phyloP scores from a whole-genome alignment of 2,113 vertebrate species.

The Cnemophilus loriae region DNA sequence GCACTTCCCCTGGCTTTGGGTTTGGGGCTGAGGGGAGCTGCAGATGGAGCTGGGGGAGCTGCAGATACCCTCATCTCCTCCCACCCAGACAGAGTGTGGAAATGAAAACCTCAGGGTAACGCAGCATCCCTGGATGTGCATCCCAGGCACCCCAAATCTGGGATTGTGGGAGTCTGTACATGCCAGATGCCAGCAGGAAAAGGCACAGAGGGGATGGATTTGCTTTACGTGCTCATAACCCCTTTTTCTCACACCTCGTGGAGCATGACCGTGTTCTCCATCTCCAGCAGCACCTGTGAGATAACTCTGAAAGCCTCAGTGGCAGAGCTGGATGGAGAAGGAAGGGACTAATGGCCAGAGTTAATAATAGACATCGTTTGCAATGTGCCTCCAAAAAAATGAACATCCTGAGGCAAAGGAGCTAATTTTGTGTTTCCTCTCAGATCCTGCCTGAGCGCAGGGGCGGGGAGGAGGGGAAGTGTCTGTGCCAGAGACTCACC shows the following conservation, averaged over 20 bases:
- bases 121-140: too few relatives aligned
- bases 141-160: background rate
- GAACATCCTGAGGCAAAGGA: background rate
- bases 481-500: rapidly evolving
- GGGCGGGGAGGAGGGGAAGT: background rate
- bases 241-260: background rate
- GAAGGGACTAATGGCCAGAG: background rate
- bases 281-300: background rate
- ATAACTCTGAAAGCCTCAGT: background rate
- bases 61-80: background rate
- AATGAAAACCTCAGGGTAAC: background rate
- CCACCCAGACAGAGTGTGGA: background rate
- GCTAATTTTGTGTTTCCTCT: constrained; percentile 6
- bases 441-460: background rate
- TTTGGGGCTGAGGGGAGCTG: background rate
- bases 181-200: background rate
- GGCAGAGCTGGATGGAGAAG: background rate
- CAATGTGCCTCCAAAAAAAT: background rate
- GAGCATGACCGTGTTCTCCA: background rate
- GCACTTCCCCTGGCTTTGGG: background rate
- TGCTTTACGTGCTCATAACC: background rate
- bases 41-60: background rate
- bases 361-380: constrained; percentile 23
- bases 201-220: background rate
- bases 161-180: rapidly evolving